phyloP scores from a whole-genome alignment of 2,888 invertebrate genomes.

The Sabellastarte sp. region DNA sequence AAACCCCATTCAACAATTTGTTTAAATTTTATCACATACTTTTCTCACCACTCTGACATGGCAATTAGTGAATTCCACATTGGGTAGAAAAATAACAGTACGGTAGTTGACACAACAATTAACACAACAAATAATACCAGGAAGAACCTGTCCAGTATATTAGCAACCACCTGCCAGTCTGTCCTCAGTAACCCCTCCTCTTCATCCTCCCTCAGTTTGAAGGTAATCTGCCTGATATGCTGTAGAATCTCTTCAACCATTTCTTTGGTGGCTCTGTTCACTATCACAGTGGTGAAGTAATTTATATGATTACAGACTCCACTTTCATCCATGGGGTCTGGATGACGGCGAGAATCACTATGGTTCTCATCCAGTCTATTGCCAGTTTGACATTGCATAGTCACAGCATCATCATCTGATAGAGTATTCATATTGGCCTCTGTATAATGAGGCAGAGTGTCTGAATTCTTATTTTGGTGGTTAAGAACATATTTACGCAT shows the following conservation, averaged over 20 bases:
- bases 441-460: neutral
- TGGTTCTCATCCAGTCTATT: constrained; percentile 2
- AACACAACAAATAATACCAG: constrained; percentile 27
- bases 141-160: constrained; percentile 29
- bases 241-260: constrained; percentile 24
- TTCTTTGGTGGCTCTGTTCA: constrained; percentile 1
- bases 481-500: constrained; percentile 1
- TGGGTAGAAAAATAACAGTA: constrained; percentile 30
- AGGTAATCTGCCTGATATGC: constrained; percentile 25
- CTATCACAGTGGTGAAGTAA: neutral
- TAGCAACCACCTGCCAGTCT: constrained; percentile 31
- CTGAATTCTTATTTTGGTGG: neutral
- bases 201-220: constrained; percentile 21
- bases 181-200: constrained; percentile 20
- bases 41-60: too few relatives aligned
- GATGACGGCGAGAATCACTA: neutral
- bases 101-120: constrained; percentile 18
- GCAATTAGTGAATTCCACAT: too few relatives aligned
- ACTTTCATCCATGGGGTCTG: neutral
- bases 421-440: neutral
- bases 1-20: too few relatives aligned
- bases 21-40: too few relatives aligned
- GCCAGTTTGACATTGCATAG: neutral
- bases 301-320: neutral
- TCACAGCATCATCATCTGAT: neutral